Percentiles rank a stretch among this genome's conserved stretches.
Conservation (phyloP, 2,888 invertebrate genomes). For the Drosophila flavopinicola region DNA sequence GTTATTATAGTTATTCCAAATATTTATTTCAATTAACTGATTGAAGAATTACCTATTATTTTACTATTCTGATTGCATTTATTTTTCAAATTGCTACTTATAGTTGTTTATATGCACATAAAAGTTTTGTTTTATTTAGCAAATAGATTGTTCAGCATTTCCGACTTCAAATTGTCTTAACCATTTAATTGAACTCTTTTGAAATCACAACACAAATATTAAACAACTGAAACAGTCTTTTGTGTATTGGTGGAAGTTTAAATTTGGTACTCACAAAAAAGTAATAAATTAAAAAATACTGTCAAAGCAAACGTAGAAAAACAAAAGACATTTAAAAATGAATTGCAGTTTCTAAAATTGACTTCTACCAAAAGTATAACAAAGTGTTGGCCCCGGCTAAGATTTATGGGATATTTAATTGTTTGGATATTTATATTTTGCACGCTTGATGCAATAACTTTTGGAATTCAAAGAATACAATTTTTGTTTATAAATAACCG, state of each 20-base stretch:
- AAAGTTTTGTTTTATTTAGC: too few relatives aligned
- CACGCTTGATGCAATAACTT: background rate
- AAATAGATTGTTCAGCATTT: too few relatives aligned
- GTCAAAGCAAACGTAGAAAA: conserved; percentile 17
- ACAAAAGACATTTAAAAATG: background rate
- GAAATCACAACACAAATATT: too few relatives aligned
- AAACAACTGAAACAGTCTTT: background rate
- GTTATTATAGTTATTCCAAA: too few relatives aligned
- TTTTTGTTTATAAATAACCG: conserved; percentile 35
- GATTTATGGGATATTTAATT: conserved; percentile 23
- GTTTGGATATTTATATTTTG: conserved; percentile 14
- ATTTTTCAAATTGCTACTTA: too few relatives aligned
- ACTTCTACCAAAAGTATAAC: conserved; percentile 9
- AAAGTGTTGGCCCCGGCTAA: background rate
- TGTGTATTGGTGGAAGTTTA: too few relatives aligned
- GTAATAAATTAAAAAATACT: conserved; percentile 6
- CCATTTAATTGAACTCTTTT: too few relatives aligned
- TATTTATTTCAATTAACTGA: too few relatives aligned
- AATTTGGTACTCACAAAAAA: background rate
- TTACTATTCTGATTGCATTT: too few relatives aligned
- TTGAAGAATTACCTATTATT: too few relatives aligned
- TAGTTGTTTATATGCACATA: too few relatives aligned
- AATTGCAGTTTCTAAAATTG: conserved; percentile 1
- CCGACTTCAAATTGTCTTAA: too few relatives aligned
- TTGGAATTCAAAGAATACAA: conserved; percentile 4